Evolutionary conservation across 2,888 invertebrate species (phyloP).

Genomic region (Lithosia quadra): DNA sequence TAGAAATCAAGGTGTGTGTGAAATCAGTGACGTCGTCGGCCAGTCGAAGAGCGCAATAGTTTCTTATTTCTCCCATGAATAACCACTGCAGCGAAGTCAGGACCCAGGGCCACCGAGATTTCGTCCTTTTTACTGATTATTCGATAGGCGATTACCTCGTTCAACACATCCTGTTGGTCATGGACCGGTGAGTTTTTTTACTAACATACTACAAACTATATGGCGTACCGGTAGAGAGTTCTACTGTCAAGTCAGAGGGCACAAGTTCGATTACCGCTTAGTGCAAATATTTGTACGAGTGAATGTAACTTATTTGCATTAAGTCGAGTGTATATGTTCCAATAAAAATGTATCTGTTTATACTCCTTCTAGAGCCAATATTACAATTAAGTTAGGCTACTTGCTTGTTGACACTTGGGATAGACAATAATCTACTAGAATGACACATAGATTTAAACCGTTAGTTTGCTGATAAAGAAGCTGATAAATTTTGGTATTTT

Average conservation of each 20-base stretch:
- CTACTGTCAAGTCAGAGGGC: too few relatives aligned
- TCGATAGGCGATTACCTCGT: conserved; percentile 67
- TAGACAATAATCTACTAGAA: too few relatives aligned
- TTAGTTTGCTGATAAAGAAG: too few relatives aligned
- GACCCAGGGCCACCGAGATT: conserved; percentile 57
- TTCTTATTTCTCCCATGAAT: conserved; percentile 49
- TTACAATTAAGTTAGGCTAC: too few relatives aligned
- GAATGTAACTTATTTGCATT: background rate
- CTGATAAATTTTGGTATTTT: too few relatives aligned
- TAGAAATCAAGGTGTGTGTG: background rate
- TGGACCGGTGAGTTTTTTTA: conserved; percentile 29
- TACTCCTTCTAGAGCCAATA: too few relatives aligned
- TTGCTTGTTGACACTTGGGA: too few relatives aligned
- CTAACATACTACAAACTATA: too few relatives aligned
- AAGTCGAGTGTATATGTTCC: too few relatives aligned
- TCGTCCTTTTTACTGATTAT: conserved; percentile 59
- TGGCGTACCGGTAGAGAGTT: too few relatives aligned
- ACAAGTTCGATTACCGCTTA: background rate
- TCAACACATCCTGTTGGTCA: conserved; percentile 67
- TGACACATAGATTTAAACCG: too few relatives aligned
- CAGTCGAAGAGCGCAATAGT: background rate
- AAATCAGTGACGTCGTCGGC: background rate
- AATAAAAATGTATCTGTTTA: too few relatives aligned
- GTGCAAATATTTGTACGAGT: background rate
- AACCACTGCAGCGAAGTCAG: conserved; percentile 60